Evolutionary conservation across 2,113 vertebrate species (phyloP).

Genomic region (Calidris pygmaea): DNA sequence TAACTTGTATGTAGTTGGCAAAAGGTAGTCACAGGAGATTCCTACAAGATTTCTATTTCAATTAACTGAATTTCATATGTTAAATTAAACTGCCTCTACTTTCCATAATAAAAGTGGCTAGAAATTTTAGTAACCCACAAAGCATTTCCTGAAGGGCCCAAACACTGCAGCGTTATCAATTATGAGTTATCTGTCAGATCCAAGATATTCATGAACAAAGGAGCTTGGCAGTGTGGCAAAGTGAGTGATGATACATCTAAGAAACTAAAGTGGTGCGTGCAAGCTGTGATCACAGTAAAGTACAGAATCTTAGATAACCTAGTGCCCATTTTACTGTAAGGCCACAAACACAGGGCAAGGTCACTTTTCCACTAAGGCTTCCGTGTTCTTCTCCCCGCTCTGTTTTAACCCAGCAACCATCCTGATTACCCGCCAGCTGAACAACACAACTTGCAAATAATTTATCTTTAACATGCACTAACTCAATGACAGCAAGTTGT

Average conservation of each 20-base stretch:
- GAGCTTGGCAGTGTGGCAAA: neutral
- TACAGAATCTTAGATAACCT: neutral
- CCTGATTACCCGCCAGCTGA: neutral
- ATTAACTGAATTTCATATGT: neutral
- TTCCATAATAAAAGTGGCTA: neutral
- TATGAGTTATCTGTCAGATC: neutral
- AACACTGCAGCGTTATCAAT: neutral
- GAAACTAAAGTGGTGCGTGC: neutral
- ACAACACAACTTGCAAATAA: neutral
- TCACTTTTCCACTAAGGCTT: neutral
- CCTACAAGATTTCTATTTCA: neutral
- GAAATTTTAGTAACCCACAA: neutral
- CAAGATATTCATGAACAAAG: neutral
- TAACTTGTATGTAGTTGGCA: neutral
- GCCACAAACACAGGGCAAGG: neutral
- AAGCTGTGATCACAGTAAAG: no score
- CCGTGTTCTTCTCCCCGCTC: neutral
- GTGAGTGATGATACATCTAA: rapidly evolving
- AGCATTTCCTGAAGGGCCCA: neutral
- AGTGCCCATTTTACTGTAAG: neutral
- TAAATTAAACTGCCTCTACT: neutral
- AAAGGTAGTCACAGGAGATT: neutral
- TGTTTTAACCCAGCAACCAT: neutral
- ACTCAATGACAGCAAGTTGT: neutral
- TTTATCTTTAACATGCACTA: neutral